Conservation (phyloP, 2,888 invertebrate genomes). For the Ischnus inquisitorius region DNA sequence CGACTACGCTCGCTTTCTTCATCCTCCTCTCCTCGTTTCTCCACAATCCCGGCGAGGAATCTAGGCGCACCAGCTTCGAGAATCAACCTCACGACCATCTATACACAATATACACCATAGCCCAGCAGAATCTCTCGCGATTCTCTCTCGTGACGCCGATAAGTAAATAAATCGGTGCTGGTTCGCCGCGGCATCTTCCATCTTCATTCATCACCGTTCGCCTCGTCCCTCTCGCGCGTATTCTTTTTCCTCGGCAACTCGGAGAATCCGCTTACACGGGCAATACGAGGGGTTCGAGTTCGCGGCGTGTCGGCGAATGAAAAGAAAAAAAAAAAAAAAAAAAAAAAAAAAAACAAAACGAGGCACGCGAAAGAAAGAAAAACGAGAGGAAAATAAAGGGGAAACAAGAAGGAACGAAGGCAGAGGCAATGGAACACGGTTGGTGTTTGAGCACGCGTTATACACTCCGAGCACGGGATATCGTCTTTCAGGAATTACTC, state of each 20-base stretch:
- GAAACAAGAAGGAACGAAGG: slow-evolving; percentile 9
- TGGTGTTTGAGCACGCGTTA: slow-evolving; percentile 38
- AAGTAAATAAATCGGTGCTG: slow-evolving; percentile 65
- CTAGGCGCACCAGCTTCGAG: slow-evolving; percentile 8
- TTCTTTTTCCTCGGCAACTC: slow-evolving; percentile 25
- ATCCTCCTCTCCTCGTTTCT: slow-evolving; percentile 43
- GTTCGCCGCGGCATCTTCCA: slow-evolving; percentile 8
- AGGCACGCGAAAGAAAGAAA: slow-evolving; percentile 5
- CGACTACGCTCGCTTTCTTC: slow-evolving; percentile 28
- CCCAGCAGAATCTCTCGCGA: slow-evolving; percentile 52
- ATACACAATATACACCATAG: neutral
- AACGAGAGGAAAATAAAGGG: neutral
- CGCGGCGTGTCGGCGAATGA: slow-evolving; percentile 16
- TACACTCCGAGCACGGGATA: slow-evolving; percentile 57
- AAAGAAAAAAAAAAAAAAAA: slow-evolving; percentile 1
- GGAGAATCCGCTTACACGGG: slow-evolving; percentile 63
- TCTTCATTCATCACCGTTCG: slow-evolving; percentile 22
- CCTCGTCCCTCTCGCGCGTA: slow-evolving; percentile 26
- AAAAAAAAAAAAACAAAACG: neutral
- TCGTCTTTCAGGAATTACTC: slow-evolving; percentile 74
- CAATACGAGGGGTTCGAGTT: slow-evolving; percentile 56
- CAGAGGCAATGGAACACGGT: slow-evolving; percentile 5
- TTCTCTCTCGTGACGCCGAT: slow-evolving; percentile 63
- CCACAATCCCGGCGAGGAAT: slow-evolving; percentile 28
- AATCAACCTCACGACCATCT: slow-evolving; percentile 6